Evolutionary conservation across 2,113 vertebrate species (phyloP), one percentile per base, ranked within the genome.

Genomic region (Pseudolaguvia tuberculata): DNA sequence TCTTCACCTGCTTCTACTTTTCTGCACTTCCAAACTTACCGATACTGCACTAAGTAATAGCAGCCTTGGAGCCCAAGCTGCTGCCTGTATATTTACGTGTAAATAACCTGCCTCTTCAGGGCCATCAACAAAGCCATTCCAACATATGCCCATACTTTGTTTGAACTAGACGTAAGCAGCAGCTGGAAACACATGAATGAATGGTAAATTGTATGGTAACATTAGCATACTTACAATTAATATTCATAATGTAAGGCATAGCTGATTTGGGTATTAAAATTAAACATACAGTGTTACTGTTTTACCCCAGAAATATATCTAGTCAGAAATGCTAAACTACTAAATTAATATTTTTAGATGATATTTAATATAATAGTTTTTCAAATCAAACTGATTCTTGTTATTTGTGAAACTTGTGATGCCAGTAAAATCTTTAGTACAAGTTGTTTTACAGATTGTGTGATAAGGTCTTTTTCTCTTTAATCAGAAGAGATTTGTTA

Each of bases 21-120:
- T 59, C 69, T 73, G 71, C 65, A 73, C 65, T 69, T 74, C 65
- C 18, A 5, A 67, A 69, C 70, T 42, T 70, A 63, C 61, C 31
- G n/a, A 0, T 42, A 53, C 45, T 31, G 65, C 51, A 57, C 69
- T 72, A 72, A 62, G 50, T 39, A 27, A 70, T 70, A 35, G 53
- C 67, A 53, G 25, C 15, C 65, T 68, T 2, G 9, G 23, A 10
- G 50, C 0, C n/a, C 58, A 80, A 80, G 81, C 79, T 61, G 61
- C 70, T 35, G 70, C 18, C 39, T 73, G 72, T 78, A 72, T 47
- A 88, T 88, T 81, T 88, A 83, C 79, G 86, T 88, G 83, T 75
- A 87, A 89, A 88, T 88, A 35, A 69, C 50, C 67, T 35, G 50
- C 29, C 20, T 53, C 67, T 39, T 20, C 67, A 53, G 20, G 67